Evolutionary conservation across 2,113 vertebrate species (phyloP).

Genomic region (Paracyprichromis sp.): DNA sequence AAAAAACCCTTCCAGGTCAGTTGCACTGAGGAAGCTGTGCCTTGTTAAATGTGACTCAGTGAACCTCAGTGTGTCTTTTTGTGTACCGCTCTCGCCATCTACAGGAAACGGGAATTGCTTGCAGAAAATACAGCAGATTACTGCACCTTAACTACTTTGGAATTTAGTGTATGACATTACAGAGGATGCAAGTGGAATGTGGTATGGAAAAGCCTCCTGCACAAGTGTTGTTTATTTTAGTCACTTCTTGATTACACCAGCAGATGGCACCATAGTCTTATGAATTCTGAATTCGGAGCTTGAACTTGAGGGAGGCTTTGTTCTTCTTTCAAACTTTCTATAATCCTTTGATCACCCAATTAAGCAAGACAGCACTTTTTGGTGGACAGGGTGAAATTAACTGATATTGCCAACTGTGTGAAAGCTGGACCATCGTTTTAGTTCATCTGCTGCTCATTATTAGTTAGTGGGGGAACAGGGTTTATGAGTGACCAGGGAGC

Average conservation of each 20-base stretch:
- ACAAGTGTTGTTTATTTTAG: background rate
- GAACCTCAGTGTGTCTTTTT: background rate
- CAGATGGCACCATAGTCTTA: conserved; percentile 9
- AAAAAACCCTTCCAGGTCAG: background rate
- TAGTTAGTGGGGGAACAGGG: background rate
- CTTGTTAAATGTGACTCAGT: background rate
- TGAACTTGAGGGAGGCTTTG: background rate
- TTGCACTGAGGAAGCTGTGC: background rate
- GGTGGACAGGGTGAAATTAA: background rate
- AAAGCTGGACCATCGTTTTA: background rate
- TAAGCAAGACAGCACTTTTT: background rate
- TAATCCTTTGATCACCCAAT: background rate
- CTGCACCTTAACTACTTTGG: background rate
- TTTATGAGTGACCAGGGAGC: background rate
- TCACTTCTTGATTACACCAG: background rate
- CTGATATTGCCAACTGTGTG: background rate
- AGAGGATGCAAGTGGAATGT: background rate
- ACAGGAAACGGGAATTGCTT: background rate
- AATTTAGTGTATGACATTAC: background rate
- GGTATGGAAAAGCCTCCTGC: background rate
- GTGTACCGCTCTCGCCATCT: background rate
- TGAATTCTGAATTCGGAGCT: background rate
- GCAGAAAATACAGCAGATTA: background rate
- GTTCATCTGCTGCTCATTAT: background rate
- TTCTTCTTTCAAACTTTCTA: background rate